Evolutionary conservation across 2,888 invertebrate genomes (phyloP).

Genomic region (Thymelicus acteon): DNA sequence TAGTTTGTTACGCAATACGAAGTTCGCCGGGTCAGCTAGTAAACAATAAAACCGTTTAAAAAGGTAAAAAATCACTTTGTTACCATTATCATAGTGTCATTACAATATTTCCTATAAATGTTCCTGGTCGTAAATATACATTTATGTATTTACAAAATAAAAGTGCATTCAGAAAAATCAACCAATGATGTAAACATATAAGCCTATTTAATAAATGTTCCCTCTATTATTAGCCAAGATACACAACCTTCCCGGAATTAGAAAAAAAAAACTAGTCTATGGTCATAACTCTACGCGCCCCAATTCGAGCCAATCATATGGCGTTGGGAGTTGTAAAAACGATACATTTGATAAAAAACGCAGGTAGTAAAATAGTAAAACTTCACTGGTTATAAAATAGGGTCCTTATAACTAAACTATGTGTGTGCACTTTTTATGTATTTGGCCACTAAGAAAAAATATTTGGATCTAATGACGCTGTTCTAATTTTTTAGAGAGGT

Average conservation of each 20-base stretch:
- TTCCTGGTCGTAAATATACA: too few species aligned
- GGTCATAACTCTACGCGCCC: constrained; percentile 7
- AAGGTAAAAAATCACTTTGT: too few species aligned
- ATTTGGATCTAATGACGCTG: too few species aligned
- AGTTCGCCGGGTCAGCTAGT: too few species aligned
- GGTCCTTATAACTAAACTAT: neutral
- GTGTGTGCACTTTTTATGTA: too few species aligned
- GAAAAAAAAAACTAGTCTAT: constrained; percentile 8
- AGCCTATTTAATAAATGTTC: constrained; percentile 2
- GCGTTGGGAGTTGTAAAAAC: constrained; percentile 1
- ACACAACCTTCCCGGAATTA: constrained; percentile 8
- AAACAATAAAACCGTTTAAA: too few species aligned
- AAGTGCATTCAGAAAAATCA: neutral
- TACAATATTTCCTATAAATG: too few species aligned
- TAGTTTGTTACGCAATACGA: too few species aligned
- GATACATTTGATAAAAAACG: constrained; percentile 12
- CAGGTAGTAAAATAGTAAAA: constrained; percentile 4
- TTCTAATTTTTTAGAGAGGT: too few species aligned
- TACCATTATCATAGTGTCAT: too few species aligned
- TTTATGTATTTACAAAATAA: too few species aligned
- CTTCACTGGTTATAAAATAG: constrained; percentile 1
- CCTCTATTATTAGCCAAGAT: neutral
- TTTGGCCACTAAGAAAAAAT: too few species aligned
- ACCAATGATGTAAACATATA: constrained; percentile 8
- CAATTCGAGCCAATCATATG: neutral